phyloP scores from a whole-genome alignment of 2,888 invertebrate species.

The Helleia helle region DNA sequence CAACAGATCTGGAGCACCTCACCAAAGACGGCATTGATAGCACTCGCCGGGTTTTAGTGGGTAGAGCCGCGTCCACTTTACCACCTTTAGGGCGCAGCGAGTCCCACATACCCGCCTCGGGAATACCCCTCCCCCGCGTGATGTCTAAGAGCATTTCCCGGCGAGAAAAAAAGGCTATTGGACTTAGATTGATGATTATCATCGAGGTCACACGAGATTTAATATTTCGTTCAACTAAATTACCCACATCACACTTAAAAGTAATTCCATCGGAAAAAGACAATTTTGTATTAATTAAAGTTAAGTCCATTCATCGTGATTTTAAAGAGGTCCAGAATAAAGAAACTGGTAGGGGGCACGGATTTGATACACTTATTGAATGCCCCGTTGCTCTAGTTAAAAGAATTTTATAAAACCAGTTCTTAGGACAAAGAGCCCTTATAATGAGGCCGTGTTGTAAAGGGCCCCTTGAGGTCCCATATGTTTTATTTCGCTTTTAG shows the following conservation, averaged over 20 bases:
- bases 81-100: too few species aligned
- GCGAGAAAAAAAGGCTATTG: too few species aligned
- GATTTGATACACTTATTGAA: constrained; percentile 69
- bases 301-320: constrained; percentile 39
- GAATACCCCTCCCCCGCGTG: too few species aligned
- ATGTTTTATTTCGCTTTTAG: constrained; percentile 40
- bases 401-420: constrained; percentile 64
- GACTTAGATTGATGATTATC: too few species aligned
- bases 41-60: too few species aligned
- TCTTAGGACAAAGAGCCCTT: constrained; percentile 70
- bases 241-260: neutral
- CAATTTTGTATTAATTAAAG: constrained; percentile 53
- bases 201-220: too few species aligned
- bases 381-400: constrained; percentile 54
- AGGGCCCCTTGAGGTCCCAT: constrained; percentile 62
- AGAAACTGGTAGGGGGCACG: constrained; percentile 53
- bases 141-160: too few species aligned
- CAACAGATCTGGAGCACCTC: too few species aligned
- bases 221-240: too few species aligned
- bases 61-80: too few species aligned
- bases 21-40: too few species aligned
- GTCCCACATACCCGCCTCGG: too few species aligned
- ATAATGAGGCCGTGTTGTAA: constrained; percentile 67
- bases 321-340: constrained; percentile 59
- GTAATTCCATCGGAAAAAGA: constrained; percentile 27